A percentile compares a stretch with the other conserved stretches of the same genome.
phyloP scores from a whole-genome alignment of 2,113 vertebrate genomes.

The Silurus asotus region DNA sequence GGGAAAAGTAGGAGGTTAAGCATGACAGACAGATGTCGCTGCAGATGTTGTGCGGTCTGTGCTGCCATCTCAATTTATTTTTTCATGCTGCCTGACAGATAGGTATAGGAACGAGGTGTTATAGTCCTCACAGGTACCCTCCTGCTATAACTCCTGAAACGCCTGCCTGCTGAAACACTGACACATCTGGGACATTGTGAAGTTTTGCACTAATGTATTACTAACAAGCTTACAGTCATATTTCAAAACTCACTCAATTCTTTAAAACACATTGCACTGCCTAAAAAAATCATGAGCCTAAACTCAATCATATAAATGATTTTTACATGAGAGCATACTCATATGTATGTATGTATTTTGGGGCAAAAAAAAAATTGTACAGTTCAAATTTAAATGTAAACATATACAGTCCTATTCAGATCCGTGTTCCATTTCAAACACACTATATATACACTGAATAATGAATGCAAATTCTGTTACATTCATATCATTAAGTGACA shows the following conservation, averaged over 20 bases:
- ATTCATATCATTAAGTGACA: neutral
- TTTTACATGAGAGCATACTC: neutral
- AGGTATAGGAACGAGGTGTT: constrained; percentile 8
- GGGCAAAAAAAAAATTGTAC: neutral
- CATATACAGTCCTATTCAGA: neutral
- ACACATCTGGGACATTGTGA: constrained; percentile 17
- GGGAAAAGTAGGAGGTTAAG: constrained; percentile 38
- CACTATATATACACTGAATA: neutral
- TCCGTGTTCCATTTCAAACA: neutral
- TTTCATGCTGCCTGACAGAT: constrained; percentile 27
- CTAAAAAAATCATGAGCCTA: neutral
- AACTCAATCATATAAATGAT: neutral
- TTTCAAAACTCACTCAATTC: neutral
- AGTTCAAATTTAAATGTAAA: no score
- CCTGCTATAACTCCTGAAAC: constrained; percentile 17
- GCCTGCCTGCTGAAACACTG: constrained; percentile 1
- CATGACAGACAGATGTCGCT: constrained; percentile 45
- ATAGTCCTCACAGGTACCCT: constrained; percentile 5
- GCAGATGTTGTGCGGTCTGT: constrained; percentile 35
- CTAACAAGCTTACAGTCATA: neutral
- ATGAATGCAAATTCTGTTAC: neutral
- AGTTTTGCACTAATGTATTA: neutral
- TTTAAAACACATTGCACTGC: neutral
- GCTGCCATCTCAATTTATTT: constrained; percentile 4
- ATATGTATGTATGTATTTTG: neutral